Conservation (phyloP, 1,140 invertebrate species). For the Drosophila arawakana region DNA sequence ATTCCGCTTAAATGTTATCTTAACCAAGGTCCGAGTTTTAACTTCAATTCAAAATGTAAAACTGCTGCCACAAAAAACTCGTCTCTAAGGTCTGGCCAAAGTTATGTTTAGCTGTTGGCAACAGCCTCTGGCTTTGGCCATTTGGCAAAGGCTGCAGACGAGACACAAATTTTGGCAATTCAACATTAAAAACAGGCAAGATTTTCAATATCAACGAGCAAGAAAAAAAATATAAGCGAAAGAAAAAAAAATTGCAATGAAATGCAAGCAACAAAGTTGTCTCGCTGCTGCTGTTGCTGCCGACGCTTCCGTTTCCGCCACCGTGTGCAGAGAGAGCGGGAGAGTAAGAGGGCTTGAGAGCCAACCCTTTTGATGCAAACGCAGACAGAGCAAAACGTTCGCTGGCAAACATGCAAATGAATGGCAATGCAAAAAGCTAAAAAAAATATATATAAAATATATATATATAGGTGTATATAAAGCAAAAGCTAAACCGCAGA, state of each 20-base stretch:
- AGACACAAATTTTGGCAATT: constrained; percentile 35
- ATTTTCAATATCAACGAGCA: constrained; percentile 26
- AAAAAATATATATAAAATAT: background rate
- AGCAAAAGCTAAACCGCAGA: constrained; percentile 62
- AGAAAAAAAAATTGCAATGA: background rate
- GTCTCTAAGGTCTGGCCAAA: background rate
- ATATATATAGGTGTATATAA: constrained; percentile 1
- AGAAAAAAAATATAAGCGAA: constrained; percentile 13
- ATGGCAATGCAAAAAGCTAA: constrained; percentile 65
- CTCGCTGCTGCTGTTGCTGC: constrained; percentile 20
- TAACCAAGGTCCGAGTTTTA: no score
- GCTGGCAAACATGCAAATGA: constrained; percentile 70
- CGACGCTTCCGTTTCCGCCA: constrained; percentile 46
- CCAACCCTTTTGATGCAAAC: constrained; percentile 52
- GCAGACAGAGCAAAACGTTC: constrained; percentile 43
- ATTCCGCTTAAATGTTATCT: no score
- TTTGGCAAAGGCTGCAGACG: constrained; percentile 23
- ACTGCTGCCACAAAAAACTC: background rate
- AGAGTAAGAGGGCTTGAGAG: background rate
- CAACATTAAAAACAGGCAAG: constrained; percentile 22
- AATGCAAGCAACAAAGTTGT: constrained; percentile 42
- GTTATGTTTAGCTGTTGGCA: constrained; percentile 1
- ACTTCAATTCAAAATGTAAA: background rate
- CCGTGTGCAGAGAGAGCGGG: background rate
- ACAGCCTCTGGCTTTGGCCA: background rate